phyloP scores from a whole-genome alignment of 2,797 vertebrate species.

The Octomys mimax region DNA sequence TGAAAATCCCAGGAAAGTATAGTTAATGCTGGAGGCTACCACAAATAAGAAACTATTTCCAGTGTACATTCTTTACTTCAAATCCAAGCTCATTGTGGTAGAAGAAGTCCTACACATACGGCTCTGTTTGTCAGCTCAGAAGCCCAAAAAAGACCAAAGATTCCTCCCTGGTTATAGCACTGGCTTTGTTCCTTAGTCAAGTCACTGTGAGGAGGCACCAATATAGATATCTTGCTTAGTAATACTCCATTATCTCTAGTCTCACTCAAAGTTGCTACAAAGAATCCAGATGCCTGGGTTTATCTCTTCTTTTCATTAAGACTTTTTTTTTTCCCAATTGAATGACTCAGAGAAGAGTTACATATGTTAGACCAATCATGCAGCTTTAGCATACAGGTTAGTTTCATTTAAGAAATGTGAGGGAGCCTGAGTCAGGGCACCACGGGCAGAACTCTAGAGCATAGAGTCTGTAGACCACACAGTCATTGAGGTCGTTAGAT shows the following conservation, averaged over 20 bases:
- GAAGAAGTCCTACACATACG: slow-evolving; percentile 30
- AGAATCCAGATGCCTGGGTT: slow-evolving; percentile 2
- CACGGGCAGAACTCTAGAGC: not conserved
- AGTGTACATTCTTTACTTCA: not conserved
- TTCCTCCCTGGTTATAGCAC: not conserved
- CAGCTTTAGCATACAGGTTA: not conserved
- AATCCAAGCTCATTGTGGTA: not conserved
- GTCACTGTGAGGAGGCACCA: not conserved
- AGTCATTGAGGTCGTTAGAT: not conserved
- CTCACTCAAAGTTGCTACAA: not conserved
- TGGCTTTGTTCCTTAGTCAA: slow-evolving; percentile 5
- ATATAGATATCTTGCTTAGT: not conserved
- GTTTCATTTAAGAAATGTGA: not conserved
- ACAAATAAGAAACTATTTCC: not conserved
- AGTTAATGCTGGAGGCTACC: not conserved
- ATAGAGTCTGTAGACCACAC: not conserved
- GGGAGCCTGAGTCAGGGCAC: too few relatives aligned
- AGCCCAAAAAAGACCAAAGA: not conserved
- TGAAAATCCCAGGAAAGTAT: not conserved
- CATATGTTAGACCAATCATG: not conserved
- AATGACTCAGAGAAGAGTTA: not conserved
- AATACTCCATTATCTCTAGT: not conserved
- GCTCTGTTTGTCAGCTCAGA: not conserved
- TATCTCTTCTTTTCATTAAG: slow-evolving; percentile 41
- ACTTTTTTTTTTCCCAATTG: not conserved